These are phyloP conservation scores for Nanorana parkeri DNA, from an alignment of 2,113 vertebrate species.

Conservation along the genomic window DNA sequence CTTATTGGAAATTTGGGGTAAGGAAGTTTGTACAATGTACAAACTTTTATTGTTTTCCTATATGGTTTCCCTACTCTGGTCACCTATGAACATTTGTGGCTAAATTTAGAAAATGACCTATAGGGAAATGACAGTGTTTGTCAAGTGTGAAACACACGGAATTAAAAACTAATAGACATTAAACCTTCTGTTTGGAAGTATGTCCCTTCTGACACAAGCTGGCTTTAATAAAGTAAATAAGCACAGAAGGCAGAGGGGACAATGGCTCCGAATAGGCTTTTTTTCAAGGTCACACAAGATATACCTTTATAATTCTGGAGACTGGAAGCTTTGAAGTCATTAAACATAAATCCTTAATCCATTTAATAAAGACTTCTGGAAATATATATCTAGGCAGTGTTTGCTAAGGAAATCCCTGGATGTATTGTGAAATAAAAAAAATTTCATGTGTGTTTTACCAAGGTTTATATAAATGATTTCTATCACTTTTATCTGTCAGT, in stretches of 20 bases:
- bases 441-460: background rate
- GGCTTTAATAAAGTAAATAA: slow-evolving; percentile 3
- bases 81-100: too few relatives aligned
- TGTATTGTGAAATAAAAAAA: slow-evolving; percentile 34
- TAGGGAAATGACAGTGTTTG: background rate
- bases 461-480: background rate
- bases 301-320: slow-evolving; percentile 48
- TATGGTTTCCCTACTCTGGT: too few relatives aligned
- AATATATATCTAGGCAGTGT: slow-evolving; percentile 45
- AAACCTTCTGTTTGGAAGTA: slow-evolving; percentile 17
- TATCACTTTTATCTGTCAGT: background rate
- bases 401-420: slow-evolving; percentile 42
- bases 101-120: too few relatives aligned
- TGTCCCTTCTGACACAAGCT: slow-evolving; percentile 5
- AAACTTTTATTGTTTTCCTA: too few relatives aligned
- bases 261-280: background rate
- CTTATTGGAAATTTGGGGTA: too few relatives aligned
- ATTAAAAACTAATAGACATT: slow-evolving; percentile 43
- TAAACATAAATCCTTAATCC: slow-evolving; percentile 54
- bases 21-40: too few relatives aligned
- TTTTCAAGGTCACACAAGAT: slow-evolving; percentile 53
- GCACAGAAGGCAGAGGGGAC: background rate
- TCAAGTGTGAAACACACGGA: slow-evolving; percentile 6
- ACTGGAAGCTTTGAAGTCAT: slow-evolving; percentile 50
- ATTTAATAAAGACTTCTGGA: slow-evolving; percentile 48